Evolutionary conservation across 2,797 vertebrate genomes (phyloP), one percentile per base, ranked within the genome.

Genomic region (Podarcis lilfordi): DNA sequence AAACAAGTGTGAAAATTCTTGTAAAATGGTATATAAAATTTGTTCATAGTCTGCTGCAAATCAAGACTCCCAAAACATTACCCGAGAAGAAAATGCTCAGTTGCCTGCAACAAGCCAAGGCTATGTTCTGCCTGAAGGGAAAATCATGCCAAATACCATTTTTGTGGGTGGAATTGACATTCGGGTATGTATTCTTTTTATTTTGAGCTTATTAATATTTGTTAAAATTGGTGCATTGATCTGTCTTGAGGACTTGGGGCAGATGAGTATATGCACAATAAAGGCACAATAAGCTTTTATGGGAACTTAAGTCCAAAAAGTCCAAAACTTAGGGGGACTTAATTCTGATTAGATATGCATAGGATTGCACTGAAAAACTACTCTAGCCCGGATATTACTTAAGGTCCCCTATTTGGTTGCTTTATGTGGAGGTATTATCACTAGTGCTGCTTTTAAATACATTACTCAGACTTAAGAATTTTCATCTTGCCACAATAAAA

Each of bases 111-210:
- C 98, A 94, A 97, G 96, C 66, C 98, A 99, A 95, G 98, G 98
- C 88, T 99, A 98, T 95, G 96, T 99, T 93, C 96, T 99, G 86
- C 99, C 98, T 4, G 98, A 98, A 96, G 99, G 99, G 77, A 99
- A 97, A 97, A 95, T 98, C 94, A 98, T 98, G 83, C 98, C 99
- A 29, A 99, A 99, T 86, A 97, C 98, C 0, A 94, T 99, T 74
- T 99, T 99, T 91, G 98, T 99, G 85, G 98, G 98, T 91, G 98
- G 99, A 92, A 99, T 99, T 91, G 98, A 99, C 95, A 95, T 98
- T 94, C 98, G 97, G 98, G 99, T 99, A 97, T 94, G 92, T 92
- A 86, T 61, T 61, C 82, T 7, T 32, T 93, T 95, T 25, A 35
- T 61, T 43, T n/a, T 64, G 25, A 2, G 19, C 40, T 76, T 50